These are phyloP conservation scores for Drosophila gaucha DNA, from an alignment of 2,888 invertebrate species.

Conservation along the genomic window DNA sequence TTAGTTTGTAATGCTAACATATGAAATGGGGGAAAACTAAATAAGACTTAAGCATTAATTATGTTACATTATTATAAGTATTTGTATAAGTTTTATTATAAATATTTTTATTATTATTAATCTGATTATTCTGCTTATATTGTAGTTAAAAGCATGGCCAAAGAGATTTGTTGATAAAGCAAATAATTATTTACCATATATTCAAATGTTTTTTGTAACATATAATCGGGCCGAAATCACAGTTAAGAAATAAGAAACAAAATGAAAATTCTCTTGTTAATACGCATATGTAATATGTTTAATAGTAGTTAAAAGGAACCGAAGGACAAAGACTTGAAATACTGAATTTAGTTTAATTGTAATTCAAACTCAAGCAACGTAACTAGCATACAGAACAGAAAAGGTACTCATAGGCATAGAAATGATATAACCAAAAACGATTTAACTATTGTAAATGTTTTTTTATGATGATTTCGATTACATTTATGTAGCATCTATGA, in stretches of 20 bases:
- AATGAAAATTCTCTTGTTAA: conserved; percentile 48
- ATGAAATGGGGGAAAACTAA: conserved; percentile 55
- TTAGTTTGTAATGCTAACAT: conserved; percentile 49
- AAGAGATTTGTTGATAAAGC: conserved; percentile 62
- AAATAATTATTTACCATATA: conserved; percentile 32
- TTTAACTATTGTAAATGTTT: conserved; percentile 67
- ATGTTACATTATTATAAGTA: conserved; percentile 34
- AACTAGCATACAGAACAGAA: conserved; percentile 42
- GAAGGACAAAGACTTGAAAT: conserved; percentile 70
- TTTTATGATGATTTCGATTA: conserved; percentile 48
- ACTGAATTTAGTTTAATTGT: conserved; percentile 61
- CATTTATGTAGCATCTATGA: conserved; percentile 31
- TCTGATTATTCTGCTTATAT: conserved; percentile 14
- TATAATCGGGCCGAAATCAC: conserved; percentile 12
- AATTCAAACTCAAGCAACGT: conserved; percentile 54
- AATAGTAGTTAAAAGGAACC: conserved; percentile 42
- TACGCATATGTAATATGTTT: conserved; percentile 31
- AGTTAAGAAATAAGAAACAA: neutral
- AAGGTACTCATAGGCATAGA: conserved; percentile 33
- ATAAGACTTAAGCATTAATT: conserved; percentile 54
- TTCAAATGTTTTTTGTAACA: conserved; percentile 29
- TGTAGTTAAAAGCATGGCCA: conserved; percentile 52
- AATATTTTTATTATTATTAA: conserved; percentile 29
- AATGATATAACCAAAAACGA: conserved; percentile 28
- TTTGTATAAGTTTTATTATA: conserved; percentile 14